phyloP scores from a whole-genome alignment of 2,888 invertebrate species.

The Pseudoips prasinana region DNA sequence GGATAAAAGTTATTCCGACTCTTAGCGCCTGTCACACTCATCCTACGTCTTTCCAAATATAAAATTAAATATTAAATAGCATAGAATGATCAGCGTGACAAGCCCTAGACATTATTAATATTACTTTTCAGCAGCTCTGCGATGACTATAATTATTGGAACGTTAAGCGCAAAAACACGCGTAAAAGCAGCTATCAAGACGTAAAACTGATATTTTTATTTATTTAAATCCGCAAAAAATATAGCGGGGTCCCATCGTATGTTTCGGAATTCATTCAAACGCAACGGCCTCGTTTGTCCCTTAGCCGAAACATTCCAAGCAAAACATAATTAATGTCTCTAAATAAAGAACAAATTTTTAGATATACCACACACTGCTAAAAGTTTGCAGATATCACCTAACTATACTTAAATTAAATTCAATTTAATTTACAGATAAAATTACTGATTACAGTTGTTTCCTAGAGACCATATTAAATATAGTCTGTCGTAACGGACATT shows the following conservation, averaged over 20 bases:
- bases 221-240: constrained; percentile 24
- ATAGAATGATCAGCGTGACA: constrained; percentile 22
- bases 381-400: constrained; percentile 63
- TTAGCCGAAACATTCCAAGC: constrained; percentile 51
- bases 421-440: constrained; percentile 67
- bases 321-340: constrained; percentile 50
- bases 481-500: constrained; percentile 63
- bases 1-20: constrained; percentile 14
- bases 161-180: constrained; percentile 43
- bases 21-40: constrained; percentile 20
- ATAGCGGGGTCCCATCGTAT: constrained; percentile 44
- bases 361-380: constrained; percentile 53
- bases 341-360: constrained; percentile 46
- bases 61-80: constrained; percentile 9
- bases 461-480: constrained; percentile 70
- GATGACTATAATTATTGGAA: constrained; percentile 21
- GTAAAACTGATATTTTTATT: constrained; percentile 24
- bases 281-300: constrained; percentile 32
- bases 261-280: constrained; percentile 65
- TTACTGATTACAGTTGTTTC: constrained; percentile 65
- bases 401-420: constrained; percentile 72
- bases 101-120: constrained; percentile 21
- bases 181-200: constrained; percentile 37
- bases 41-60: constrained; percentile 6
- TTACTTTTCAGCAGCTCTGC: constrained; percentile 18